Evolutionary conservation across 2,797 vertebrate species (phyloP), one percentile per base, ranked within the genome.

Genomic region (Pseudochirops corinnae): DNA sequence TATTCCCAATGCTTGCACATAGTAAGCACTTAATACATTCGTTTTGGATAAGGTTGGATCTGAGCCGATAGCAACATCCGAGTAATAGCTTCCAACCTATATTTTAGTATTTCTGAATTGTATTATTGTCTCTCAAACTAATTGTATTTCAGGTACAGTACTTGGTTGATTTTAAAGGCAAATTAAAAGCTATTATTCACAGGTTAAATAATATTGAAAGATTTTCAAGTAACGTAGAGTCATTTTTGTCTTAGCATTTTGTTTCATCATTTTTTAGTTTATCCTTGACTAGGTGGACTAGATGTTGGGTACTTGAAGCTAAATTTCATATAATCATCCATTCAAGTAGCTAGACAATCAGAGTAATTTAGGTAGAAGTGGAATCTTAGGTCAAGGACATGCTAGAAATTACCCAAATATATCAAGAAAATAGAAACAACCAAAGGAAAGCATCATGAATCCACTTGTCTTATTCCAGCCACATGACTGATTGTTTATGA

Each of bases 241-340:
- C 74, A 82, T 46, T 82, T 82, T 82, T 82, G 39, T 50, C 24
- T 82, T 82, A 82, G 74, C 74, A 82, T 21, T 82, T 82, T 82
- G 21, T 82, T 82, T 82, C 74, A 82, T 10, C n/a, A 46, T 46
- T 46, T 82, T 82, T 6, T 46, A 82, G 39, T 46, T 82, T 46
- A 91, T 31, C 93, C 91, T 90, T 95, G 94, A 94, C 95, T 96
- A 93, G 91, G 31, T 95, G 93, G 91, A 74, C 67, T 96, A 93
- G 93, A 94, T 18, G 9, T 90, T 50, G 87, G 58, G 52, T 93
- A 91, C 56, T 60, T 39, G 94, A 96, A 92, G 94, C 67, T 52
- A 96, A 97, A 91, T 95, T 58, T 96, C 94, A 82, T 91, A 39
- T 93, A 95, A 94, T 96, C 95, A 94, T 50, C 93, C 1, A 12